phyloP scores from a whole-genome alignment of 2,113 vertebrate genomes.

The Eolophus roseicapilla region DNA sequence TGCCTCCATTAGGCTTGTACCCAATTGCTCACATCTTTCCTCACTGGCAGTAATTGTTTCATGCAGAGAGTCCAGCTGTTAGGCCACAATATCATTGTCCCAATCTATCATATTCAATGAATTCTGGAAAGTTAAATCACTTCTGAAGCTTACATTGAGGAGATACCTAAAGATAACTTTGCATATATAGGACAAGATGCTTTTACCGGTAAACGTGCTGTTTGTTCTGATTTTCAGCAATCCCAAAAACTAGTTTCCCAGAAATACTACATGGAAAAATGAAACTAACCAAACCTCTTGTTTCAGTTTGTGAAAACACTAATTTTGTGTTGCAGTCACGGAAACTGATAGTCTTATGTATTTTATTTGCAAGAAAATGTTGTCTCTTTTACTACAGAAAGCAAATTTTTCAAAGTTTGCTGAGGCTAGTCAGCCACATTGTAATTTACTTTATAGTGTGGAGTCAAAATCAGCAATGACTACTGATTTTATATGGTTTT shows the following conservation, averaged over 20 bases:
- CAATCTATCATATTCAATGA: conserved; percentile 31
- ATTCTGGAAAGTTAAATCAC: conserved; percentile 9
- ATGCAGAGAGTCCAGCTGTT: conserved; percentile 51
- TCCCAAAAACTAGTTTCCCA: neutral
- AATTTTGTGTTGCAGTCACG: neutral
- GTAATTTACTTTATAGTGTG: neutral
- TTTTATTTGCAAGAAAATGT: neutral
- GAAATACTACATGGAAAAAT: neutral
- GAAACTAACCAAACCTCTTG: neutral
- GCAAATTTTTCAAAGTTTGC: neutral
- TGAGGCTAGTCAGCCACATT: neutral
- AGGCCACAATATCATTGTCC: neutral
- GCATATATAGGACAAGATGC: neutral
- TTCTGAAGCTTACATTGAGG: conserved; percentile 6
- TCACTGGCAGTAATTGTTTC: conserved; percentile 60
- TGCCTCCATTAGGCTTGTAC: conserved; percentile 49
- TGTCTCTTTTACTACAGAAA: neutral
- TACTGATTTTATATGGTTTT: neutral
- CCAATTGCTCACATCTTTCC: conserved; percentile 47
- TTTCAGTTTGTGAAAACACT: neutral
- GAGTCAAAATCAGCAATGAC: neutral
- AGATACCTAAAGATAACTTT: neutral
- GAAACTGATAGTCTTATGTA: neutral
- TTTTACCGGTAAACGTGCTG: neutral
- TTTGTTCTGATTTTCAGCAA: neutral